These are phyloP conservation scores for Danio tinwini DNA, from an alignment of 2,797 vertebrate species.

Conservation along the genomic window DNA sequence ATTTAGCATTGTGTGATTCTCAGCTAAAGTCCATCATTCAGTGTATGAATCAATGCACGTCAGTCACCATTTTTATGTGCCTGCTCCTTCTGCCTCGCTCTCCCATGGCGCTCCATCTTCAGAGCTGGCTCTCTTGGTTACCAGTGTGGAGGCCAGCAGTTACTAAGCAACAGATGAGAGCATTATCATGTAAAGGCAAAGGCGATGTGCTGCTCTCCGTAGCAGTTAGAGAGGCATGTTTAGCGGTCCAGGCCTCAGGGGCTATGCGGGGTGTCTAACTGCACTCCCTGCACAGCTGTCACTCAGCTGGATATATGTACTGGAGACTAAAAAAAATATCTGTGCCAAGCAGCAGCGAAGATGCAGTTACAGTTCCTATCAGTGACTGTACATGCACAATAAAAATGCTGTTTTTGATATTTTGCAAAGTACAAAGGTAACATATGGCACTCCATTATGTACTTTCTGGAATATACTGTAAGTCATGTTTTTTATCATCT, in stretches of 20 bases:
- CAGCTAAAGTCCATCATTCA: slow-evolving; percentile 20
- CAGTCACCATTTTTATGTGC: slow-evolving; percentile 20
- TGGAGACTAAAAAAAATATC: background rate
- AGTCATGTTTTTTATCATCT: no score
- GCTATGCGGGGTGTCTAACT: slow-evolving; percentile 19
- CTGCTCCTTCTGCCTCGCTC: slow-evolving; percentile 12
- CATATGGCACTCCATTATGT: background rate
- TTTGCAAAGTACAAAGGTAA: background rate
- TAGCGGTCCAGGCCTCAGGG: slow-evolving; percentile 40
- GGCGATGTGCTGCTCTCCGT: slow-evolving; percentile 32
- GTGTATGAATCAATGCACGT: slow-evolving; percentile 38
- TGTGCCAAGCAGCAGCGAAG: background rate
- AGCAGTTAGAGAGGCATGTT: slow-evolving; percentile 47
- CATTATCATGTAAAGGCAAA: slow-evolving; percentile 57
- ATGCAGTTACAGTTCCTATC: background rate
- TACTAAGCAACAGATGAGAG: slow-evolving; percentile 69
- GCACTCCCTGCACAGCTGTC: slow-evolving; percentile 31
- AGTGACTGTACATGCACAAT: background rate
- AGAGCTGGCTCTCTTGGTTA: slow-evolving; percentile 54
- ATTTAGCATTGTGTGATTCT: slow-evolving; percentile 26
- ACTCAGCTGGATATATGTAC: slow-evolving; percentile 18
- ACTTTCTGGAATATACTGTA: background rate
- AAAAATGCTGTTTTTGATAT: background rate
- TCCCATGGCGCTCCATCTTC: slow-evolving; percentile 38
- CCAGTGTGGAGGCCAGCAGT: slow-evolving; percentile 63